Base-by-base conservation (phyloP, 2,888 invertebrate species). In the Dromius quadrimaculatus region DNA sequence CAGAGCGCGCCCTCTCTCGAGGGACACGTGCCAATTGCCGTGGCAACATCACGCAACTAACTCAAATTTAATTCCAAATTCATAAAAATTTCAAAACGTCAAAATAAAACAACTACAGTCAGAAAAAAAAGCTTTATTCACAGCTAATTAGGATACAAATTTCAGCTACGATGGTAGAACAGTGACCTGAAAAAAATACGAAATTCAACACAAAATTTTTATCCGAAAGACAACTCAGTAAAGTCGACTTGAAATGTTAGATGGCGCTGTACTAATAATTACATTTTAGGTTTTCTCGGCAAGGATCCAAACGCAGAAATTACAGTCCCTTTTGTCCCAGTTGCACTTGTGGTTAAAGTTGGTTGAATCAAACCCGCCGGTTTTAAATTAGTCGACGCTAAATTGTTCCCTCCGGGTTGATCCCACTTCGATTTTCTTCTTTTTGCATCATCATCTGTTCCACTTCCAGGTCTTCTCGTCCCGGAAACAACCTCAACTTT, bases 381-480 rank as follows among this genome's bases (percentile, higher is more conserved):
- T 77, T 90, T 90, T 20, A 89, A 86, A 6, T 86, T 84, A 22
- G 80, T 81, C 0, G 86, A 86, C 68, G 86, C 85, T 15, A 85
- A 77, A n/a, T 84, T 80, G 36, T 87, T 84, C 54, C 89, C 85
- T 1, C 90, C 91, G 0, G 94, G 93, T 80, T 94, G 94, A 83
- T 95, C 95, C 95, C 95, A 95, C 81, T 95, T 95, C 1, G 94
- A 94, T 84, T 94, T 95, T 68, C 95, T 85, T 80, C 92, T 90
- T 76, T 92, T 93, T 11, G 84, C 81, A 72, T 93, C 93, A 38
- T 93, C 92, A 76, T 91, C 91, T 77, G 88, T 88, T 68, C 50
- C 68, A 8, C 75, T 76, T 23, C 76, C 74, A 20, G 71, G 62
- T 68, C 81, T 80, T 71, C 80, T 82, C 2, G 81, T 79, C 1